Evolutionary conservation across 2,113 vertebrate species (phyloP).

Genomic region (Serilophus lunatus): DNA sequence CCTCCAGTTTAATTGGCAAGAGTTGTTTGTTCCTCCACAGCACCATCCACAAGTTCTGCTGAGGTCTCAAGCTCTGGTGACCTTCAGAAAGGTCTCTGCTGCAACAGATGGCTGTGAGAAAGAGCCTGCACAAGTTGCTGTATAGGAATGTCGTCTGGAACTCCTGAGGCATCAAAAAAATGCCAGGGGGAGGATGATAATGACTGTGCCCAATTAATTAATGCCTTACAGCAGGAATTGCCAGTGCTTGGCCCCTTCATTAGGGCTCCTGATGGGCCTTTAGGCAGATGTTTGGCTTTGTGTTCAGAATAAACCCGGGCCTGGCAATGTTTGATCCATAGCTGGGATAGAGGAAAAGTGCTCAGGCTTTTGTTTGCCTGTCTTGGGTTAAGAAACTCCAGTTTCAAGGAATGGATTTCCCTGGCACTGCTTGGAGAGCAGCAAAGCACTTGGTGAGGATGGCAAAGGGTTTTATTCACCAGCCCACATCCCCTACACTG

Average conservation of each 20-base stretch:
- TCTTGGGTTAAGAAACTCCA: background rate
- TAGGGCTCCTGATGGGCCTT: background rate
- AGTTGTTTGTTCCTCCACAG: background rate
- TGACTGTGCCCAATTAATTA: background rate
- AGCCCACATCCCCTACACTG: background rate
- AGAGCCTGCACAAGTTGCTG: background rate
- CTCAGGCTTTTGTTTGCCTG: background rate
- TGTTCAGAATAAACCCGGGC: background rate
- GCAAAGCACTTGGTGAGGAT: background rate
- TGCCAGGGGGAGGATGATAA: background rate
- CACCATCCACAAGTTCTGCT: background rate
- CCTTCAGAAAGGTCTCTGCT: background rate
- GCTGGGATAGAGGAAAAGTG: background rate
- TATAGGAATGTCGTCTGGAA: background rate
- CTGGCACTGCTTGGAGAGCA: background rate
- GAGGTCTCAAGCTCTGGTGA: background rate
- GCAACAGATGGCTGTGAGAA: background rate
- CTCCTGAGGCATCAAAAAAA: fast-evolving
- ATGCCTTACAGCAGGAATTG: background rate
- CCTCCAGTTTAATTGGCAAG: background rate
- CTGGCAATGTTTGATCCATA: background rate
- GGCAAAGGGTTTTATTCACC: background rate
- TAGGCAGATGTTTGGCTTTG: background rate
- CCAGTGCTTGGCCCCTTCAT: fast-evolving
- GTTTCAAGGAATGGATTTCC: background rate